Evolutionary conservation across 1,140 invertebrate genomes (phyloP), one percentile per base, ranked within the genome.

Genomic region (Hermatobates lingyangjiaoensis): DNA sequence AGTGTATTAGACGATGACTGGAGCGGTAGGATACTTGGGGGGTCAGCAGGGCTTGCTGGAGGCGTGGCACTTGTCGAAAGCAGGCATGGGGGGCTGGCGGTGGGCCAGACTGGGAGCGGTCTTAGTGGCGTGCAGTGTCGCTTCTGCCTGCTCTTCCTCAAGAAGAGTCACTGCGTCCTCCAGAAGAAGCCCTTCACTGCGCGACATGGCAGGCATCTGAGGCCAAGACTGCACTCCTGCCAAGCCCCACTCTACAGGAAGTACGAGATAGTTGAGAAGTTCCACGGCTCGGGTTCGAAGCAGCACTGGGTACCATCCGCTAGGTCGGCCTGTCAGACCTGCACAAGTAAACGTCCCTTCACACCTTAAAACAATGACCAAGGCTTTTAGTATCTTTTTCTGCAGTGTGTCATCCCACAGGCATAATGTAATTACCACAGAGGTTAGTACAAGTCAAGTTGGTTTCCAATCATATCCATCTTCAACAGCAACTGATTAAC

Each of bases 221-320:
- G 14, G 14, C n/a, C 25, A 44, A 2, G 7, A 14, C 12, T 18
- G 14, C 2, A 53, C 48, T 12, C 54, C 54, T 4, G 14, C 25
- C 14, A 18, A 44, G 5, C 54, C 54, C 18, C 49, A 38, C 5
- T 34, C 18, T 14, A 53, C 47, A 12, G 54, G 51, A 15, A 50
- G 27, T 5, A 27, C 48, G n/a, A 52, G 27, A 34, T 53, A 56
- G 25, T 34, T 23, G 5, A 52, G 24, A 18, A 44, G 28, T 15
- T 4, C 14, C 1, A 52, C 24, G 12, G 10, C 23, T 25, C 27
- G 26, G 3, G 44, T 48, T 21, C 45, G 30, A 4, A 42, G 14
- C 5, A 42, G 39, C 14, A 20, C 39, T 5, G 39, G 39, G 18
- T 42, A 20, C 14, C 14, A 14, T 14, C 21, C 39, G 14, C 14